These are phyloP conservation scores for Apostichopus californicus DNA, from an alignment of 35 echinoderm and acorn worm species.

Conservation along the genomic window DNA sequence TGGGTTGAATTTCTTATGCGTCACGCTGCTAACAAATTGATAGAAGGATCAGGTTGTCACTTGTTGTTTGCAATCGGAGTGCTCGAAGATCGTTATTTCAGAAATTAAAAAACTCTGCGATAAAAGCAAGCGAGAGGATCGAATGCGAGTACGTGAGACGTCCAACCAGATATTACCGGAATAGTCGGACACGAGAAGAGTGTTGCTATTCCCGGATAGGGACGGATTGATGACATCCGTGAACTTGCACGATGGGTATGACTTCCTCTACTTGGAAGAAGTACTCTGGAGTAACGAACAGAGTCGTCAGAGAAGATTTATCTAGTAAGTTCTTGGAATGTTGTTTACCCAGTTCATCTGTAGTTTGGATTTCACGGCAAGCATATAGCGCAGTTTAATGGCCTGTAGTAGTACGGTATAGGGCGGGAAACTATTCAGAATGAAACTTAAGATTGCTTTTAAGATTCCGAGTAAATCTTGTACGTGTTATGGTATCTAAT, in stretches of 20 bases:
- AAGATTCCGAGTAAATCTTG: too few relatives aligned
- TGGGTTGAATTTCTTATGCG: constrained; percentile 36
- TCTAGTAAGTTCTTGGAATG: neutral
- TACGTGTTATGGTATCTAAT: too few relatives aligned
- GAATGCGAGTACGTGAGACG: neutral
- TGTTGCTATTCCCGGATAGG: neutral
- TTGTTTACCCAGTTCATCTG: neutral
- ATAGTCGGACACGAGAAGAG: neutral
- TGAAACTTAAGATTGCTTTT: too few relatives aligned
- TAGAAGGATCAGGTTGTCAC: constrained; percentile 41
- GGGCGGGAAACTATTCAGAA: too few relatives aligned
- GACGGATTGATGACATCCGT: constrained; percentile 18
- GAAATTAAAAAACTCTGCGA: constrained; percentile 24
- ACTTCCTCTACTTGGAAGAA: neutral
- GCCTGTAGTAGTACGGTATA: too few relatives aligned
- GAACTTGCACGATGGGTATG: constrained; percentile 6
- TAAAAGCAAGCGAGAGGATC: neutral
- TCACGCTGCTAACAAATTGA: constrained; percentile 16
- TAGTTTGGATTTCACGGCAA: too few relatives aligned
- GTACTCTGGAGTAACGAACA: neutral
- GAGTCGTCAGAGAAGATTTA: neutral
- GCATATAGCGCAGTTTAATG: too few relatives aligned
- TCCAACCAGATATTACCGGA: neutral
- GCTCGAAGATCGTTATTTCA: constrained; percentile 46
- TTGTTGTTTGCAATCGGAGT: constrained; percentile 44